Percentiles rank a stretch among this genome's conserved stretches.
These are phyloP conservation scores for Thera obeliscata DNA, from an alignment of 2,888 invertebrate species.

Conservation along the genomic window DNA sequence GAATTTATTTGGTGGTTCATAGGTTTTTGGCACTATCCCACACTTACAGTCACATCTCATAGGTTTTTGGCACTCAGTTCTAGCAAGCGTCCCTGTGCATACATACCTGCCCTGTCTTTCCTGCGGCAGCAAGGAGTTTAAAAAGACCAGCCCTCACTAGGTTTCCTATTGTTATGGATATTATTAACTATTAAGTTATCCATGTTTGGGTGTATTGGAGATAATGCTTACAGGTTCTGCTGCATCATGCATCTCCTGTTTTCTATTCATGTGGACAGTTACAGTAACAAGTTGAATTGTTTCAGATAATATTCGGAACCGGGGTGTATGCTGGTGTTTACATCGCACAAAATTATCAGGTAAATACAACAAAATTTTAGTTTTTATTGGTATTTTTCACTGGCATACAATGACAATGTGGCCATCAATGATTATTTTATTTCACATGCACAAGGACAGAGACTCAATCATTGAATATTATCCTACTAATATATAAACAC, in stretches of 20 bases:
- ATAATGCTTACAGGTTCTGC: no score
- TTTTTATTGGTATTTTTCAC: not conserved
- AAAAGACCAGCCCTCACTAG: not conserved
- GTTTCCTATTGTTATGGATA: not conserved
- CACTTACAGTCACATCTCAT: not conserved
- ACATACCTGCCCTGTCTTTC: no score
- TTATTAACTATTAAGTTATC: no score
- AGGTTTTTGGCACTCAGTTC: no score
- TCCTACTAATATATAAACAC: no score
- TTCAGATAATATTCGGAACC: slow-evolving; percentile 87
- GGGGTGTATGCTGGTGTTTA: slow-evolving; percentile 91
- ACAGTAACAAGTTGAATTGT: slow-evolving; percentile 42
- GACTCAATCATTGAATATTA: no score
- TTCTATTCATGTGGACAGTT: not conserved
- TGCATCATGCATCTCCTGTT: not conserved
- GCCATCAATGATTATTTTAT: no score
- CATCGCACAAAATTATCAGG: slow-evolving; percentile 90
- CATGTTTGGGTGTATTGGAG: no score
- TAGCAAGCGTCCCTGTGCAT: no score
- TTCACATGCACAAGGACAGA: no score
- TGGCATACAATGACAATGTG: no score
- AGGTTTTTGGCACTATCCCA: not conserved
- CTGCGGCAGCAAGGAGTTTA: not conserved
- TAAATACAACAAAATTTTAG: slow-evolving; percentile 54
- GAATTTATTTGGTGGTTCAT: no score